Evolutionary conservation across 1,140 invertebrate genomes (phyloP).

Genomic region (Tachypleus tridentatus): DNA sequence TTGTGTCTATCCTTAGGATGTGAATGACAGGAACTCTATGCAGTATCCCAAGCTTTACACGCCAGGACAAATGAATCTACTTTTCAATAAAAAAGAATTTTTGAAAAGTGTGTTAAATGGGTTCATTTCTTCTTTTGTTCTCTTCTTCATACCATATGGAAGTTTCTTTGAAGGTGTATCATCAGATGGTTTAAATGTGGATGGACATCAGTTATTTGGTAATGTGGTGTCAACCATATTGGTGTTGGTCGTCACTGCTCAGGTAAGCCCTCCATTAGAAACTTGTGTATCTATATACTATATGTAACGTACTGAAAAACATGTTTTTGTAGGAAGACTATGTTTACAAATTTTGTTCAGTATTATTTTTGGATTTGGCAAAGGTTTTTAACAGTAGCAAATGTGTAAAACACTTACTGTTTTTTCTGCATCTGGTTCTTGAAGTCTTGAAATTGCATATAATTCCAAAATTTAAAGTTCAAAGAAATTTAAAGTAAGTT

Average conservation of each 20-base stretch:
- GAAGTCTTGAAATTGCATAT: too few species aligned
- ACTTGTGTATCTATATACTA: too few species aligned
- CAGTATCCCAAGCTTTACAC: conserved; percentile 90
- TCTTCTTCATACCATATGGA: conserved; percentile 95
- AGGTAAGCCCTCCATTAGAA: conserved; percentile 44
- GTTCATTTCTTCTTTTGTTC: conserved; percentile 85
- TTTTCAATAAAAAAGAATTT: conserved; percentile 94
- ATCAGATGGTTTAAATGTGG: conserved; percentile 65
- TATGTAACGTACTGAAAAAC: too few species aligned
- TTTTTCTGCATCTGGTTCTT: too few species aligned
- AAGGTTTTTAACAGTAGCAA: too few species aligned
- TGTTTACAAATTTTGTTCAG: too few species aligned
- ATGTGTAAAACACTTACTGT: too few species aligned
- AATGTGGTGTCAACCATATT: conserved; percentile 88
- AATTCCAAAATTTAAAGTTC: too few species aligned
- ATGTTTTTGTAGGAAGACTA: too few species aligned
- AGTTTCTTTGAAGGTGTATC: conserved; percentile 79
- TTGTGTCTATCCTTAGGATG: conserved; percentile 40
- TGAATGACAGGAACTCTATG: conserved; percentile 71
- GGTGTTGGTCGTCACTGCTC: conserved; percentile 86
- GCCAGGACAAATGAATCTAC: conserved; percentile 76
- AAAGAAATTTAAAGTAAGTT: too few species aligned
- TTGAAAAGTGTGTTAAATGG: conserved; percentile 87
- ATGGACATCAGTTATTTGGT: conserved; percentile 86
- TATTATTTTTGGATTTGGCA: too few species aligned